Percentiles rank a stretch among this genome's conserved stretches.
Evolutionary conservation across 92 coral and sea anemone genomes (phyloP).

Genomic region (Parazoanthus darwini): DNA sequence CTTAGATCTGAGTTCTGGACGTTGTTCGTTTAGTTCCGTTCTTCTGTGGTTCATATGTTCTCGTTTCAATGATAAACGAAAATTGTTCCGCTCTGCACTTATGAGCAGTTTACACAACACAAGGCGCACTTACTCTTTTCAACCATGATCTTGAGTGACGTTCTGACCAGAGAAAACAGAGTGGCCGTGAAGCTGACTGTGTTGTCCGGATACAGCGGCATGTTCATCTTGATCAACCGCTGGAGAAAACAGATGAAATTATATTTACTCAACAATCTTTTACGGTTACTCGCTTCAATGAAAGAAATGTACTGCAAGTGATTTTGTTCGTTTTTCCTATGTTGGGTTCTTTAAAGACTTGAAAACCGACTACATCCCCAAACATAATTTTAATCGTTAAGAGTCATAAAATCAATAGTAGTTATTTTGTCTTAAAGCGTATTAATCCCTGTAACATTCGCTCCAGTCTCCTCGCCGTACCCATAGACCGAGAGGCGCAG

Average conservation of each 20-base stretch:
- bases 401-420: too few species aligned
- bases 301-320: too few species aligned
- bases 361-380: too few species aligned
- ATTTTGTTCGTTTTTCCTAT: too few species aligned
- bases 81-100: not conserved
- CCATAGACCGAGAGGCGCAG: not conserved
- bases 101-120: not conserved
- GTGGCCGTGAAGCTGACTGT: constrained; percentile 99
- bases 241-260: constrained; percentile 17
- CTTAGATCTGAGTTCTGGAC: not conserved
- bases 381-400: too few species aligned
- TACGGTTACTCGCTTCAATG: too few species aligned
- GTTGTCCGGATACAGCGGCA: constrained; percentile 93
- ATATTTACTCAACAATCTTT: too few species aligned
- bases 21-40: not conserved
- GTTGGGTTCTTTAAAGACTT: too few species aligned
- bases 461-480: too few species aligned
- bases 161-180: constrained; percentile 90
- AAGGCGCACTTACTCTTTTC: constrained; percentile 83
- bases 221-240: constrained; percentile 99
- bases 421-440: too few species aligned
- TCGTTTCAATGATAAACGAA: not conserved
- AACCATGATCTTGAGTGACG: constrained; percentile 93
- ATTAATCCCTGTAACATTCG: too few species aligned
- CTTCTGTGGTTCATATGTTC: not conserved